These are phyloP conservation scores for Apis laboriosa DNA, from an alignment of 1,140 invertebrate species.

Conservation along the genomic window DNA sequence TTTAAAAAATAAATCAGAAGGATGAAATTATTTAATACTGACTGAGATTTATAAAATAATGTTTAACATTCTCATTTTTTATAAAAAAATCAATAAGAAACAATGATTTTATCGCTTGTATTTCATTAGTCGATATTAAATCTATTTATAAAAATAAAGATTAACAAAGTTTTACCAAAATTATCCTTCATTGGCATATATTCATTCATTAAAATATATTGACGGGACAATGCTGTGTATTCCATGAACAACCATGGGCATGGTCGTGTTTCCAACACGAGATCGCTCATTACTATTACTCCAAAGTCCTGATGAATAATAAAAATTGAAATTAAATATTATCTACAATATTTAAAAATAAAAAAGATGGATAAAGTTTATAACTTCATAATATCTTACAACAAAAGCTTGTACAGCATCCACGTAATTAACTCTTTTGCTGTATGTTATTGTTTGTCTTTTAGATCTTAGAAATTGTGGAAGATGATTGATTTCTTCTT, in stretches of 20 bases:
- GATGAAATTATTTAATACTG: neutral
- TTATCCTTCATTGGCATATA: constrained; percentile 21
- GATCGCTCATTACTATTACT: constrained; percentile 81
- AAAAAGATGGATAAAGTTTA: neutral
- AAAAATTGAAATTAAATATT: neutral
- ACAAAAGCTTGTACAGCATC: constrained; percentile 80
- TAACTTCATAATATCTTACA: constrained; percentile 61
- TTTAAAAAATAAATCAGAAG: too few species aligned
- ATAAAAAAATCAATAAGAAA: neutral
- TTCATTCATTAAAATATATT: too few species aligned
- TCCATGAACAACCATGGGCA: constrained; percentile 70
- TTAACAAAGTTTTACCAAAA: constrained; percentile 58
- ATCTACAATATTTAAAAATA: too few species aligned
- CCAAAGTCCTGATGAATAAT: constrained; percentile 79
- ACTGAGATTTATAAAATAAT: neutral
- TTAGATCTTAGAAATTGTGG: constrained; percentile 63
- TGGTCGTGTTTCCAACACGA: constrained; percentile 80
- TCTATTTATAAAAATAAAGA: neutral
- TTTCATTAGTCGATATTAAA: neutral
- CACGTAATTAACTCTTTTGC: constrained; percentile 71
- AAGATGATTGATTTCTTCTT: constrained; percentile 75
- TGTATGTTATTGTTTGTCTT: constrained; percentile 61
- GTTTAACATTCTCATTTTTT: neutral
- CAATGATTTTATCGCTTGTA: neutral
- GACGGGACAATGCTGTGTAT: neutral